A percentile compares a stretch with the other conserved stretches of the same genome.
Conservation (phyloP, 1,140 invertebrate species). For the Matsumurasca onukii region DNA sequence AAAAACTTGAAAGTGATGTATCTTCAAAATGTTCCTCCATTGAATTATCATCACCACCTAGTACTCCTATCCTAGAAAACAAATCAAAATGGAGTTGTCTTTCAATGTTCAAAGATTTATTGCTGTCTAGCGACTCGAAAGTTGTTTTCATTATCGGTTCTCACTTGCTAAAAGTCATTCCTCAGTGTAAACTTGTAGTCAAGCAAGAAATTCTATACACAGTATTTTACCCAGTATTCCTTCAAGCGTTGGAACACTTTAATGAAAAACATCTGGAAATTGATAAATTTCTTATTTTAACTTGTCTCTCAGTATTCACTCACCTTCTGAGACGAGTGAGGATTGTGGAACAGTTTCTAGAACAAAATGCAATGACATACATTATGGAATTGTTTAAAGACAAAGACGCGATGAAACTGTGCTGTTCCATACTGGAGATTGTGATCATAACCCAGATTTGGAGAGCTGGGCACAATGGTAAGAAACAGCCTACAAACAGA, state of each 20-base stretch:
- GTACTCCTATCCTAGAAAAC: background rate
- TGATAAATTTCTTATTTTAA: slow-evolving; percentile 58
- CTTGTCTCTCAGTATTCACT: slow-evolving; percentile 60
- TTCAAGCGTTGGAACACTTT: slow-evolving; percentile 54
- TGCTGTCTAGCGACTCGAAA: slow-evolving; percentile 56
- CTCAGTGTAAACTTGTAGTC: slow-evolving; percentile 54
- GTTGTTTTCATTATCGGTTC: slow-evolving; percentile 57
- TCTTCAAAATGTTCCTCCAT: slow-evolving; percentile 30
- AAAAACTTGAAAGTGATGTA: slow-evolving; percentile 14
- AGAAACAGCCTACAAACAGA: slow-evolving; percentile 39
- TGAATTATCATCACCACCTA: slow-evolving; percentile 16
- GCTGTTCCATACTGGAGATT: slow-evolving; percentile 62
- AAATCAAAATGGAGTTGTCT: slow-evolving; percentile 44
- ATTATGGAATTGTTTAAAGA: slow-evolving; percentile 55
- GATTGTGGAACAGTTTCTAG: slow-evolving; percentile 59
- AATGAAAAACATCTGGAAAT: slow-evolving; percentile 49
- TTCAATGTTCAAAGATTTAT: slow-evolving; percentile 56
- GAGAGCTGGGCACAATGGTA: slow-evolving; percentile 47
- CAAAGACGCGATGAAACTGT: slow-evolving; percentile 56
- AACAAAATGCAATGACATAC: slow-evolving; percentile 56
- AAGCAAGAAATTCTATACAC: slow-evolving; percentile 58
- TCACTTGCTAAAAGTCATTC: slow-evolving; percentile 60
- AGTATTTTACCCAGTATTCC: slow-evolving; percentile 62
- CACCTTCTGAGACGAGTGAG: slow-evolving; percentile 55
- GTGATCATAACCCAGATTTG: slow-evolving; percentile 59